Conservation (phyloP, 2,888 invertebrate genomes). For the Parascotia fuliginaria region DNA sequence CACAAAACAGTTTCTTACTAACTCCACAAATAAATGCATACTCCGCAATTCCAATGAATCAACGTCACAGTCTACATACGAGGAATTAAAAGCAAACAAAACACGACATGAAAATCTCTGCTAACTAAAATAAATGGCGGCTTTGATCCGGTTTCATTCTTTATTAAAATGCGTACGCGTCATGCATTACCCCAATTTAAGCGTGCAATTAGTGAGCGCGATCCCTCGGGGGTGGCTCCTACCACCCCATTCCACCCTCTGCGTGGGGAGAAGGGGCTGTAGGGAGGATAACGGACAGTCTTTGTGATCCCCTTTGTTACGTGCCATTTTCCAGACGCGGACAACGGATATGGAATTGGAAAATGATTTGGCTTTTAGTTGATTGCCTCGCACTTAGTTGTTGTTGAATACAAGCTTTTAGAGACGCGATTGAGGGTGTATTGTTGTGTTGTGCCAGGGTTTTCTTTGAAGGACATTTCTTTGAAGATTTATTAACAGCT, state of each 20-base stretch:
- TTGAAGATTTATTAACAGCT: not conserved
- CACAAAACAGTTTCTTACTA: slow-evolving; percentile 1
- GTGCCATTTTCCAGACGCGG: slow-evolving; percentile 65
- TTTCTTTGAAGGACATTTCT: not conserved
- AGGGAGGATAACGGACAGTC: slow-evolving; percentile 61
- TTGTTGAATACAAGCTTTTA: slow-evolving; percentile 20
- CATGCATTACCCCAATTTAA: slow-evolving; percentile 83
- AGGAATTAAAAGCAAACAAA: slow-evolving; percentile 37
- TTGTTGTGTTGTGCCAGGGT: slow-evolving; percentile 3
- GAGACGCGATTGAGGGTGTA: slow-evolving; percentile 1
- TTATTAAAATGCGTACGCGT: slow-evolving; percentile 78
- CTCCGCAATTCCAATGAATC: slow-evolving; percentile 5
- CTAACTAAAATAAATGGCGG: slow-evolving; percentile 79
- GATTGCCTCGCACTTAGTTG: slow-evolving; percentile 62
- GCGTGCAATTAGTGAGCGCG: slow-evolving; percentile 77
- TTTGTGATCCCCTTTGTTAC: slow-evolving; percentile 73
- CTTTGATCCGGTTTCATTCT: slow-evolving; percentile 75
- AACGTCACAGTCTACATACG: slow-evolving; percentile 5
- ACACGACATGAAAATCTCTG: slow-evolving; percentile 59
- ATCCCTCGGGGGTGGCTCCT: slow-evolving; percentile 55
- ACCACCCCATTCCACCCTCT: slow-evolving; percentile 45
- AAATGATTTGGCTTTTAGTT: slow-evolving; percentile 84
- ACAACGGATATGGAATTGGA: slow-evolving; percentile 81
- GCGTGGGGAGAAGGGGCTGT: slow-evolving; percentile 40
- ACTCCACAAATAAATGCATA: slow-evolving; percentile 8